These are phyloP conservation scores for Anoura caudifer DNA, from an alignment of 2,113 vertebrate species.

Conservation along the genomic window DNA sequence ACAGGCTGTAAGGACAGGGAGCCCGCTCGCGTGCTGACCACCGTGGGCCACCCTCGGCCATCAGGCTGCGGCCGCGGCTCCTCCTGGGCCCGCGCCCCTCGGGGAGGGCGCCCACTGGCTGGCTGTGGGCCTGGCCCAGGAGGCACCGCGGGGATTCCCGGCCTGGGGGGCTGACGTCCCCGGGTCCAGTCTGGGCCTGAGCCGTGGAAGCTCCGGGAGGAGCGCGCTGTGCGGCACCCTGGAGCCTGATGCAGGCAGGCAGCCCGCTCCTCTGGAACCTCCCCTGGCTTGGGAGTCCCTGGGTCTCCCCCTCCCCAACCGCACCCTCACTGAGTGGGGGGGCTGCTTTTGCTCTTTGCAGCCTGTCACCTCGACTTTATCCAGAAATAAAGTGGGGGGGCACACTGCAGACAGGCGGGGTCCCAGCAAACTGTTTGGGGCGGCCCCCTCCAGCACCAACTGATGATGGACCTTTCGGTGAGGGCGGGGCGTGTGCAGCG, in stretches of 20 bases:
- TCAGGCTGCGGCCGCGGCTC: rapidly evolving
- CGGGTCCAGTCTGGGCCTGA: not conserved
- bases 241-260: rapidly evolving
- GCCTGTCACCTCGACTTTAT: not conserved
- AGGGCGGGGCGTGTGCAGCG: no score
- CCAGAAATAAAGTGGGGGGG: not conserved
- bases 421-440: no score
- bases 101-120: rapidly evolving
- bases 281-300: not conserved
- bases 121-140: rapidly evolving
- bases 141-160: rapidly evolving
- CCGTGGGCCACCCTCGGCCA: rapidly evolving
- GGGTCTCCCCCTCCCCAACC: rapidly evolving
- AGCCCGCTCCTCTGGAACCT: not conserved
- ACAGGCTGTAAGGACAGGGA: rapidly evolving
- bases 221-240: rapidly evolving
- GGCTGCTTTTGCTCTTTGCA: not conserved
- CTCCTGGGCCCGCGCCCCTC: rapidly evolving
- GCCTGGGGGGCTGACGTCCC: rapidly evolving
- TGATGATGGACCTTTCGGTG: not conserved
- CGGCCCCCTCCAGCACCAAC: not conserved
- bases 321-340: rapidly evolving
- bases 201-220: not conserved
- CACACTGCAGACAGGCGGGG: not conserved
- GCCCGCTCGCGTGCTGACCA: not conserved